Conservation (phyloP, 2,113 vertebrate genomes). For the Sceloporus undulatus region DNA sequence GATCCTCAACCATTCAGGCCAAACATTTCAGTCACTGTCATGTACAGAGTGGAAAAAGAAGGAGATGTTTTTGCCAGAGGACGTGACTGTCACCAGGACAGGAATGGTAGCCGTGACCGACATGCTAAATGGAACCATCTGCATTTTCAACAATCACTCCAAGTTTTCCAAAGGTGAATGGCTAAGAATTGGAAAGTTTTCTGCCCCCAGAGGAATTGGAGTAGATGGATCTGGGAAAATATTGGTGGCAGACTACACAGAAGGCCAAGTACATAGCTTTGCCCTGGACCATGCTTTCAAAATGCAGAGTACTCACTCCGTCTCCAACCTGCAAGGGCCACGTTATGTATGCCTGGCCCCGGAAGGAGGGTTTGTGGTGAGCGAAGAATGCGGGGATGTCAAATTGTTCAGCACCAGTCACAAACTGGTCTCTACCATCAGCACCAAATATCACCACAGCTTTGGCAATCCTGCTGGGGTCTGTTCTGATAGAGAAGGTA, state of each 20-base stretch:
- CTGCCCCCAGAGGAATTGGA: conserved; percentile 68
- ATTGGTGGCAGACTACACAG: conserved; percentile 71
- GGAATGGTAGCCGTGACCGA: conserved; percentile 72
- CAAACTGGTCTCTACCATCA: conserved; percentile 67
- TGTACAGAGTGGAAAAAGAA: conserved; percentile 25
- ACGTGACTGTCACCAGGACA: conserved; percentile 67
- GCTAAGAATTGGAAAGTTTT: conserved; percentile 66
- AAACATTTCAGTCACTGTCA: conserved; percentile 44
- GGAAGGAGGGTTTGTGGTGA: conserved; percentile 68
- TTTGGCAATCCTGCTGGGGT: conserved; percentile 74
- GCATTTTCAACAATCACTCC: conserved; percentile 62
- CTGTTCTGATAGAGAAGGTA: conserved; percentile 60
- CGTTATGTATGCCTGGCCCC: conserved; percentile 52
- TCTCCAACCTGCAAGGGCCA: conserved; percentile 68
- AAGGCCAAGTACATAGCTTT: conserved; percentile 70
- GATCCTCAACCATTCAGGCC: conserved; percentile 63
- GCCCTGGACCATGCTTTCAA: conserved; percentile 59
- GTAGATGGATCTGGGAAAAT: conserved; percentile 67
- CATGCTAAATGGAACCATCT: conserved; percentile 63
- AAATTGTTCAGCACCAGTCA: conserved; percentile 63
- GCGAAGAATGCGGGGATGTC: conserved; percentile 71
- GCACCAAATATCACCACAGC: conserved; percentile 34
- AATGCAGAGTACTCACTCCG: not conserved
- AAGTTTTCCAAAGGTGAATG: conserved; percentile 62
- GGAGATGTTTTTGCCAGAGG: conserved; percentile 68